Evolutionary conservation across 2,888 invertebrate genomes (phyloP).

Genomic region (Thereva unica): DNA sequence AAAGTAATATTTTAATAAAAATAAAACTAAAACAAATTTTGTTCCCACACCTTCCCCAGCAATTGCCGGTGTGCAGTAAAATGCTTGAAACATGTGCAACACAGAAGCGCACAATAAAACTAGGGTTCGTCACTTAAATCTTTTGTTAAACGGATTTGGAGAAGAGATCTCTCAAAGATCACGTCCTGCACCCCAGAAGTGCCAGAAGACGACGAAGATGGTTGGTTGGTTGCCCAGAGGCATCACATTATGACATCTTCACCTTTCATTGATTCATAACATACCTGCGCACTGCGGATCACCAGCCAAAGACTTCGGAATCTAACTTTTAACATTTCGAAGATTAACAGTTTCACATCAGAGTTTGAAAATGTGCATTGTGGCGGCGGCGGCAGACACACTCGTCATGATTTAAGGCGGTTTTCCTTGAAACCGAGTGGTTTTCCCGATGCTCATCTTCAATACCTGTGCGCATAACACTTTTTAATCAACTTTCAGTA

Average conservation of each 20-base stretch:
- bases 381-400: background rate
- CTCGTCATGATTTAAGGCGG: too few species aligned
- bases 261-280: conserved; percentile 1
- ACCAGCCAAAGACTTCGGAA: background rate
- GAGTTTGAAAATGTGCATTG: background rate
- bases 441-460: too few species aligned
- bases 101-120: background rate
- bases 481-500: too few species aligned
- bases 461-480: too few species aligned
- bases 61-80: background rate
- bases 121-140: conserved; percentile 17
- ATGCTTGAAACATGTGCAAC: background rate
- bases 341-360: background rate
- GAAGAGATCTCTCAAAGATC: background rate
- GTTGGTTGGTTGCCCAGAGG: background rate
- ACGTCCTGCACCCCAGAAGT: background rate
- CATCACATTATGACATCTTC: background rate
- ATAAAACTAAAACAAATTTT: too few species aligned
- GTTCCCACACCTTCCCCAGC: conserved; percentile 5
- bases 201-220: background rate
- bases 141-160: background rate
- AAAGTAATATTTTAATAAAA: too few species aligned
- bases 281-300: background rate
- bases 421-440: too few species aligned
- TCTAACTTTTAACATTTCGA: conserved; percentile 5